Evolutionary conservation across 2,113 vertebrate species (phyloP).

Genomic region (Sander lucioperca): DNA sequence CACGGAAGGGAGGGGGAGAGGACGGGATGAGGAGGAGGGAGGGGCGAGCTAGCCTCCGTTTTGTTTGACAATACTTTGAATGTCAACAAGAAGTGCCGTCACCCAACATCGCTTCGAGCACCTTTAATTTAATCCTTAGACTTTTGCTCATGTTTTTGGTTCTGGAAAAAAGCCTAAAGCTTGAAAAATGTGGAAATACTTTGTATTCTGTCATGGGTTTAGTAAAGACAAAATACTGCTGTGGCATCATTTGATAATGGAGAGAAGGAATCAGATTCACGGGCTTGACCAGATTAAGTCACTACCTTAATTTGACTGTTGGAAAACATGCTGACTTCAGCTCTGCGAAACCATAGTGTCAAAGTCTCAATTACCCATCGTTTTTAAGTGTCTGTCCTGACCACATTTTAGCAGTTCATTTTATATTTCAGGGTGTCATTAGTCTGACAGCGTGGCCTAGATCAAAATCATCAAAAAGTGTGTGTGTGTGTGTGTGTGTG

Average conservation of each 20-base stretch:
- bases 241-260: too few species aligned
- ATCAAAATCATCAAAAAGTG: constrained; percentile 42
- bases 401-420: not conserved
- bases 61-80: too few species aligned
- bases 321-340: not conserved
- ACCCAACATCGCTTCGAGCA: too few species aligned
- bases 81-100: too few species aligned
- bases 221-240: not conserved
- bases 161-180: not conserved
- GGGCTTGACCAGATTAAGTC: not conserved
- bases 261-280: not conserved
- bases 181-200: not conserved
- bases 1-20: too few species aligned
- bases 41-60: too few species aligned
- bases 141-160: not conserved
- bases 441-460: constrained; percentile 36
- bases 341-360: not conserved
- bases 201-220: not conserved
- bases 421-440: constrained; percentile 25
- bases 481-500: constrained; percentile 27
- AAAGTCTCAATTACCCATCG: not conserved
- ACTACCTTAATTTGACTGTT: not conserved
- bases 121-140: not conserved
- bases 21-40: too few species aligned
- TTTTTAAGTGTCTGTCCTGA: not conserved